Conservation (phyloP, 2,888 invertebrate species). For the Drosophila nr. fundita region DNA sequence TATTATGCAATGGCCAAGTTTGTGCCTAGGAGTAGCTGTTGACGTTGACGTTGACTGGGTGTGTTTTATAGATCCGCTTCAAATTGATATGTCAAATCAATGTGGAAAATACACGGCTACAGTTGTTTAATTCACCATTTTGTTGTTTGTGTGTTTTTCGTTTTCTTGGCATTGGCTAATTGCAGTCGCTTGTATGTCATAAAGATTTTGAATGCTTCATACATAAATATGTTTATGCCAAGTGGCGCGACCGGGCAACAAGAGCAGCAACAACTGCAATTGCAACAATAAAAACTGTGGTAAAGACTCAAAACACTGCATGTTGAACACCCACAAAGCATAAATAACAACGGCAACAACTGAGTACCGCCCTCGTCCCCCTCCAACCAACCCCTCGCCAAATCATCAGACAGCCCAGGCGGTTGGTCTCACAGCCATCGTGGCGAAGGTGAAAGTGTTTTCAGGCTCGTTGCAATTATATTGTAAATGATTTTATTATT, state of each 20-base stretch:
- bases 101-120: neutral
- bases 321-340: conserved; percentile 79
- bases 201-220: conserved; percentile 52
- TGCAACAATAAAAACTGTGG: conserved; percentile 64
- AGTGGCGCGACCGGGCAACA: conserved; percentile 17
- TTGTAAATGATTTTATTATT: conserved; percentile 80
- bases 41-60: neutral
- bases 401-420: neutral
- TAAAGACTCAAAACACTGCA: conserved; percentile 76
- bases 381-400: neutral
- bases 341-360: conserved; percentile 73
- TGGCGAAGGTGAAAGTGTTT: conserved; percentile 79
- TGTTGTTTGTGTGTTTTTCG: conserved; percentile 7
- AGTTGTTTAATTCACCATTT: conserved; percentile 7
- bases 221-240: conserved; percentile 65
- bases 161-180: conserved; percentile 53
- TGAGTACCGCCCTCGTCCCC: conserved; percentile 27
- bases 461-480: conserved; percentile 69
- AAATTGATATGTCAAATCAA: conserved; percentile 21
- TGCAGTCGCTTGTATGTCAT: conserved; percentile 61
- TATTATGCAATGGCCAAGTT: conserved; percentile 35
- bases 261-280: conserved; percentile 25
- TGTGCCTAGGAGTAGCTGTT: neutral
- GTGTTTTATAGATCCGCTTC: conserved; percentile 19
- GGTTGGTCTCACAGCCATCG: conserved; percentile 13